Evolutionary conservation across 2,888 invertebrate genomes (phyloP), one percentile per base, ranked within the genome.

Genomic region (Pegoplata infirma): DNA sequence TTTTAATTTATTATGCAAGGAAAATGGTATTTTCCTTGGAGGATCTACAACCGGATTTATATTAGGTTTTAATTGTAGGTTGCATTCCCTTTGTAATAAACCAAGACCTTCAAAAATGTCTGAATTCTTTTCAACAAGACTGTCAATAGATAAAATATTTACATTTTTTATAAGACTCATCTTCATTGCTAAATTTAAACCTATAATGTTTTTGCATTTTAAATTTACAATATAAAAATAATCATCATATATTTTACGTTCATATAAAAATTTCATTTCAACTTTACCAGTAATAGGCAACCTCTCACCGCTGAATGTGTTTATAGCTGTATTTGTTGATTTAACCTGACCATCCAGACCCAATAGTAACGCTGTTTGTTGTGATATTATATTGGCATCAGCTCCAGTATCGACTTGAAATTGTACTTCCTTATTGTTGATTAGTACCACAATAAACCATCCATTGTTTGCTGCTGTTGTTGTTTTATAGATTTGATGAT

Each of bases 21-120:
- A 51, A 58, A 72, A 67, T 55, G 71, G 72, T 28, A 80, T 58
- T 55, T 71, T 67, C 12, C 44, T 28, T 12, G 66, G 68, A 16
- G 63, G 63, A 16, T 73, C 77, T 19, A 69, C 49, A 8, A 59
- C 55, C 17, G 74, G 53, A 3, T n/a, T 47, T 6, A 58, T 12
- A 51, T 68, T n/a, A 14, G 53, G 10, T 44, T 21, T 64, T 16
- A 74, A 12, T 59, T 40, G 17, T 49, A 73, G 51, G 21, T 61
- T 32, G 21, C 64, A 78, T 58, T 69, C 40, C 12, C 36, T 64
- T 64, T 69, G 56, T 36, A 71, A 25, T 12, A 23, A 17, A 16
- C 74, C 74, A 14, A 74, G n/a, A 36, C 69, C 61, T 36, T 58
- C 28, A 66, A 81, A 71, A n/a, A 76, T 56, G 17, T 81, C 63